A percentile compares a stretch with the other conserved stretches of the same genome.
These are phyloP conservation scores for Podilymbus podiceps DNA, from an alignment of 2,113 vertebrate genomes.

Conservation along the genomic window DNA sequence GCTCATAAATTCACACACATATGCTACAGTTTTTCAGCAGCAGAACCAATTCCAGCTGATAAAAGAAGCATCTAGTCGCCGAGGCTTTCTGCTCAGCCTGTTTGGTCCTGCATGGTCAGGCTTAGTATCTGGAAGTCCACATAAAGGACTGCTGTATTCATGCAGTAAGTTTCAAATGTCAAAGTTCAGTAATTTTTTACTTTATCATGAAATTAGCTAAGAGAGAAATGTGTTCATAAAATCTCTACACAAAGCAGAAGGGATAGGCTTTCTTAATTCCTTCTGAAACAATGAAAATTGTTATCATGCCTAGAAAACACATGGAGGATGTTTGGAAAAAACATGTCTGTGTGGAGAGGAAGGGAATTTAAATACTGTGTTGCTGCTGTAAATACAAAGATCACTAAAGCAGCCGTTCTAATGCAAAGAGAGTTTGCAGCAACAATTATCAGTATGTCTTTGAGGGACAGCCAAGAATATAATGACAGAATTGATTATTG, in stretches of 20 bases:
- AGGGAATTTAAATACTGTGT: neutral
- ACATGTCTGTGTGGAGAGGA: neutral
- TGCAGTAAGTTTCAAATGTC: neutral
- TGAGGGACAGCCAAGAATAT: neutral
- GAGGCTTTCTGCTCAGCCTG: neutral
- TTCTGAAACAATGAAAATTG: neutral
- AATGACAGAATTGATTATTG: neutral
- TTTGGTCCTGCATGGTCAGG: neutral
- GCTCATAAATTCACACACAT: neutral
- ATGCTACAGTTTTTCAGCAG: neutral
- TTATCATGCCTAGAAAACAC: neutral
- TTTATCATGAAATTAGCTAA: neutral
- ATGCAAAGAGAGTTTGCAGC: neutral
- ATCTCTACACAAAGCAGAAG: neutral
- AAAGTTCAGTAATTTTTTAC: neutral
- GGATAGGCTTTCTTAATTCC: neutral
- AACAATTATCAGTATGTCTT: neutral
- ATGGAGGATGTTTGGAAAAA: neutral
- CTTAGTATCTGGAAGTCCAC: neutral
- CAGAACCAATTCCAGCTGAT: neutral
- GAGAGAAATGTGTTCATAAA: neutral
- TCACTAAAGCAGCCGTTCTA: neutral
- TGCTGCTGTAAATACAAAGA: neutral
- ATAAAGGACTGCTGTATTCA: neutral
- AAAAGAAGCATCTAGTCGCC: neutral